Conservation (phyloP, 1,140 invertebrate genomes). For the Zaprionus lachaisei region DNA sequence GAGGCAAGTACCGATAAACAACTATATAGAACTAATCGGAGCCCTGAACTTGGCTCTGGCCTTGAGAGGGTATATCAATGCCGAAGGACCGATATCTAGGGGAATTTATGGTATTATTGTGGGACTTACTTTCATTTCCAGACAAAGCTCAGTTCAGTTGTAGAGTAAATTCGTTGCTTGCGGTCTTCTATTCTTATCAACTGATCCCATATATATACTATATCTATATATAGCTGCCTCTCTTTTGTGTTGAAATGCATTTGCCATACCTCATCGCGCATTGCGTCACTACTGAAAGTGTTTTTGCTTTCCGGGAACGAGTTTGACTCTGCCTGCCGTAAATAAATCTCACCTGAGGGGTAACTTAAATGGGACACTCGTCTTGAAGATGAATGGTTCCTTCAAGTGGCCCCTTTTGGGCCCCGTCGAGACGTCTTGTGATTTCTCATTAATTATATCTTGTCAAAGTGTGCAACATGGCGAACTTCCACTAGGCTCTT, state of each 20-base stretch:
- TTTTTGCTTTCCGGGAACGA: slow-evolving; percentile 14
- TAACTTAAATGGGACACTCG: not conserved
- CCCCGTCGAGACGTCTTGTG: slow-evolving; percentile 12
- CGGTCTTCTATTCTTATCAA: not conserved
- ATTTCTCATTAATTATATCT: slow-evolving; percentile 30
- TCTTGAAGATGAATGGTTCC: not conserved
- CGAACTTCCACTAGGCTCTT: slow-evolving; percentile 11
- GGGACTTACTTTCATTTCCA: slow-evolving; percentile 7
- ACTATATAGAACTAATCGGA: not conserved
- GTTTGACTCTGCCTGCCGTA: slow-evolving; percentile 5
- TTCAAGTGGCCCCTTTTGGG: not conserved
- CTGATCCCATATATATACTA: not conserved
- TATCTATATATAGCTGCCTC: not conserved
- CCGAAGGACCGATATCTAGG: slow-evolving; percentile 9
- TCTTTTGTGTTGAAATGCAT: slow-evolving; percentile 1
- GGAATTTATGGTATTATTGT: slow-evolving; percentile 10
- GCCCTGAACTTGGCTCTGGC: slow-evolving; percentile 24
- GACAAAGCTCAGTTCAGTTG: not conserved
- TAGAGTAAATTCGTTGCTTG: not conserved
- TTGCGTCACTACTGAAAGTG: slow-evolving; percentile 26
- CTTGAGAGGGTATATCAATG: slow-evolving; percentile 19
- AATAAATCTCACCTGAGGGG: not conserved
- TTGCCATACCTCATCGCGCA: not conserved
- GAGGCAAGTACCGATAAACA: slow-evolving; percentile 74
- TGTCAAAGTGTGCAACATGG: slow-evolving; percentile 8